Base-by-base conservation (phyloP, 2,797 vertebrate species). In the Etheostoma perlongum region DNA sequence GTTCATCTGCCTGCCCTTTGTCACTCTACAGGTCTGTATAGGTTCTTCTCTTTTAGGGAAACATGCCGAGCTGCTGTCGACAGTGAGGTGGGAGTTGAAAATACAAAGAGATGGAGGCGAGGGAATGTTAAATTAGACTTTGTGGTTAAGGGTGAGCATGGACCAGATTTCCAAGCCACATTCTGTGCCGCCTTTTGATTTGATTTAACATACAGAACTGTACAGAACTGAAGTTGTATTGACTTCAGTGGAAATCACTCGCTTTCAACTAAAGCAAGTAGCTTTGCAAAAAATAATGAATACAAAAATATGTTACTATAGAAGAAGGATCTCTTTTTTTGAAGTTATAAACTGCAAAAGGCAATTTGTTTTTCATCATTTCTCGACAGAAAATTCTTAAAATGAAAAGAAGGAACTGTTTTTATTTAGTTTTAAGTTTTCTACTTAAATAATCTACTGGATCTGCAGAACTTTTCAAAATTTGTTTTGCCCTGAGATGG, bases 1-100 rank as follows among this genome's bases (percentile, higher is more conserved):
- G 79, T 82, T 90, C 80, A 61, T 82, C 72, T 42, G 30, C 16
- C 25, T 67, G 52, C 57, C 76, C 76, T 77, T 79, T 83, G 74
- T 79, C 78, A 73, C 78, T 72, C 69, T 2, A 30, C 85, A 74
- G 72, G 63, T 73, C 65, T 27, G 57, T 16, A 57, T 78, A 61
- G 68, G 63, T 73, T 71, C 53, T 36, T 53, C 63, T 76, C 81
- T 86, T 67, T 62, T 13, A 57, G 59, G 66, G 40, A 75, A 83
- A 84, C 75, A 67, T 70, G 71, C 78, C 73, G 84, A 72, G 74
- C 73, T 27, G 40, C 65, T 55, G 72, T 19, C 11, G 1, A 42
- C 4, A n/a, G 1, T 33, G 49, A 21, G 67, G 27, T 46, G 36
- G 14, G 52, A 67, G 47, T 23, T 67, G 27, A 44, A 60, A 52